Evolutionary conservation across 1,140 invertebrate species (phyloP), one percentile per base, ranked within the genome.

Genomic region (Pseudomyrmex pallidus): DNA sequence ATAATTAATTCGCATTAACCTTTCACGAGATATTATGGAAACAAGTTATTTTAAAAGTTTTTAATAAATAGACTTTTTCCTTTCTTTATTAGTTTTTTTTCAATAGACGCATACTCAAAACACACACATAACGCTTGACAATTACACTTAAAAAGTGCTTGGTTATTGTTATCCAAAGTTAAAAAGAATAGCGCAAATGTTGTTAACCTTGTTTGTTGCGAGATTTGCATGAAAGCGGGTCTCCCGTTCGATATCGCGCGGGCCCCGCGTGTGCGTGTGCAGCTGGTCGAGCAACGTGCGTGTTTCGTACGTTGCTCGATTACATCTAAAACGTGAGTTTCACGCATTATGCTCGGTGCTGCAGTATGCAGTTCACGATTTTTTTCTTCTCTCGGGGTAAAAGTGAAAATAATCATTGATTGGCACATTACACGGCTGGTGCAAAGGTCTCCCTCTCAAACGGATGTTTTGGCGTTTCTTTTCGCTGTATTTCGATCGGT

Each of bases 201-300:
- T 89, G 90, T 89, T 91, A 78, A 90, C 91, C 90, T 91, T 91
- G 90, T 54, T 54, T 8, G 54, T 48, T 44, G 5, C 54, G 10
- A 17, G 44, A 77, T 77, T 87, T 72, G 72, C 74, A 70, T 84
- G 46, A 46, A 62, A 67, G 15, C 56, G 52, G n/a, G 12, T 17
- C 44, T 15, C 35, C 5, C 35, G 13, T 13, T 59, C 44, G 15
- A 78, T 35, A 35, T 35, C 35, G 66, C 44, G 54, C 17, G 13
- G 17, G 4, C 0, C 35, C n/a, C 62, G 12, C 17, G 10, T 20
- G 35, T 44, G 25, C 20, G 17, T 10, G 4, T 54, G 22, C 64
- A 74, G 20, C 56, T 67, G 77, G 17, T 35, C 35, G 25, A 70
- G 22, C 20, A 56, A 52, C 1, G 0, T 35, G 35, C 50, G 12